Evolutionary conservation across 2,113 vertebrate genomes (phyloP).

Genomic region (Fregetta grallaria): DNA sequence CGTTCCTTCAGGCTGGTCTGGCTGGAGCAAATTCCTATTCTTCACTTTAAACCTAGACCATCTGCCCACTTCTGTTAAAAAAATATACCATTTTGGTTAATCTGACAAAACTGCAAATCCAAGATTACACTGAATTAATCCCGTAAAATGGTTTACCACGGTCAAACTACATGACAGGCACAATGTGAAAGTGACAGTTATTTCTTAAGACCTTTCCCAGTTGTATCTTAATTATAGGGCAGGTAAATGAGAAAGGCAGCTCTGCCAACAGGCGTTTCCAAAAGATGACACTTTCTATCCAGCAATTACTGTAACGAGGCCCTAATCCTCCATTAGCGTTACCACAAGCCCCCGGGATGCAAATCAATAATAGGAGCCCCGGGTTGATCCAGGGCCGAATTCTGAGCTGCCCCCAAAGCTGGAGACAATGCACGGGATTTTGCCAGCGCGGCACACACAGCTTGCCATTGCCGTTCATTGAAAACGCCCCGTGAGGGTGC

Average conservation of each 20-base stretch:
- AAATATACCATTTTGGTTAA: not conserved
- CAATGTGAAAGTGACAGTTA: not conserved
- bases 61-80: not conserved
- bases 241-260: not conserved
- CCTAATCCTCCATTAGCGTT: not conserved
- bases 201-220: not conserved
- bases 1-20: not conserved
- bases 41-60: not conserved
- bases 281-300: not conserved
- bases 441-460: not conserved
- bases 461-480: not conserved
- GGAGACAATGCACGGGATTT: not conserved
- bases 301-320: not conserved
- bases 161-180: not conserved
- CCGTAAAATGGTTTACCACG: not conserved
- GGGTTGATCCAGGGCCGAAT: not conserved
- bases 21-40: not conserved
- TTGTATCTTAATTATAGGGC: not conserved
- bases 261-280: not conserved
- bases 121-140: not conserved
- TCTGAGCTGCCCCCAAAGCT: not conserved
- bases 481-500: fast-evolving
- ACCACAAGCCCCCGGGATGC: not conserved
- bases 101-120: not conserved
- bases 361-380: not conserved